Conservation (phyloP, 2,113 vertebrate species). For the Benitochromis conjunctus region DNA sequence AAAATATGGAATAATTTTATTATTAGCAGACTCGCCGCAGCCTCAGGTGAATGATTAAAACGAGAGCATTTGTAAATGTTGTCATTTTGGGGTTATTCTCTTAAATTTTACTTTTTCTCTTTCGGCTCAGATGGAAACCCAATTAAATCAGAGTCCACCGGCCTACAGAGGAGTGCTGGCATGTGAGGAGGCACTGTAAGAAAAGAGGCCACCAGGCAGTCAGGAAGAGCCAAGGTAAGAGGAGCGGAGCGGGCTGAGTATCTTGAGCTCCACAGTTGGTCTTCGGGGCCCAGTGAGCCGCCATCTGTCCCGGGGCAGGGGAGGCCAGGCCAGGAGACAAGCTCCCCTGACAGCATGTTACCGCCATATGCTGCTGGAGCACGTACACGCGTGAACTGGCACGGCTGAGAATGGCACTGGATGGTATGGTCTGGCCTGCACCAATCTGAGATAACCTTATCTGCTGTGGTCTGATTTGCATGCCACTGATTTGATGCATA, state of each 20-base stretch:
- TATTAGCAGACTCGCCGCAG: not conserved
- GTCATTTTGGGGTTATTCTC: not conserved
- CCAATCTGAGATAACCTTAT: slow-evolving; percentile 21
- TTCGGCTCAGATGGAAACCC: slow-evolving; percentile 6
- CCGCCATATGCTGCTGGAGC: slow-evolving; percentile 78
- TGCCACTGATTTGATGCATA: not conserved
- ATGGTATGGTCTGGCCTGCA: slow-evolving; percentile 3
- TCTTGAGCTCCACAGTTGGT: slow-evolving; percentile 67
- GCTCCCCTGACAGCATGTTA: slow-evolving; percentile 77
- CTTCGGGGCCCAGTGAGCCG: slow-evolving; percentile 79
- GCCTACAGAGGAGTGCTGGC: slow-evolving; percentile 18
- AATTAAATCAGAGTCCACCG: slow-evolving; percentile 11
- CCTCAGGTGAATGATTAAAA: not conserved
- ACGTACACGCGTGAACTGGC: slow-evolving; percentile 16
- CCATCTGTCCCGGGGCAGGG: slow-evolving; percentile 83
- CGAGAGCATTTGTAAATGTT: not conserved
- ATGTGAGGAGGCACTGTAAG: not conserved
- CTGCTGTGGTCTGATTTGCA: not conserved
- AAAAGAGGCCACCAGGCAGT: slow-evolving; percentile 21
- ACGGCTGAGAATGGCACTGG: slow-evolving; percentile 6
- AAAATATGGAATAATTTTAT: not conserved
- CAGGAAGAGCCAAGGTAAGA: slow-evolving; percentile 48
- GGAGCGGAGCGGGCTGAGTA: not conserved
- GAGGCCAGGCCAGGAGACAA: slow-evolving; percentile 74
- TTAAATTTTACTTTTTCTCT: not conserved